Evolutionary conservation across 2,797 vertebrate species (phyloP).

Genomic region (Fundulus diaphanus): DNA sequence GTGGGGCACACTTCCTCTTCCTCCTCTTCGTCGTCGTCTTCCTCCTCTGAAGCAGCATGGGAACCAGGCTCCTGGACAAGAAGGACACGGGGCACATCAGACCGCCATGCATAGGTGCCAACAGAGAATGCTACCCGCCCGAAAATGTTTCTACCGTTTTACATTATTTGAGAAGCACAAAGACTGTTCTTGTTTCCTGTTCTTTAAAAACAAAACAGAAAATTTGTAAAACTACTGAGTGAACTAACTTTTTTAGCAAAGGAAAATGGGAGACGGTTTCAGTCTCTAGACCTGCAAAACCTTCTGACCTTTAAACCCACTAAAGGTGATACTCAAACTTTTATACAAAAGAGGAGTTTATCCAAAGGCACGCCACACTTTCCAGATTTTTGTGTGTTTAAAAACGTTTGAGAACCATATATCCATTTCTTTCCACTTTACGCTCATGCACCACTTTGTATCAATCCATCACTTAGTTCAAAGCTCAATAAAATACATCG

Average conservation of each 20-base stretch:
- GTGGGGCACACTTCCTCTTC: constrained; percentile 77
- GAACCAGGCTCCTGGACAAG: constrained; percentile 70
- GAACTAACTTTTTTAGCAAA: no score
- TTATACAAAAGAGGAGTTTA: no score
- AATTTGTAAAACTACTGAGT: no score
- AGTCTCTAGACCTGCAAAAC: no score
- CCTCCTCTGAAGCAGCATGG: constrained; percentile 65
- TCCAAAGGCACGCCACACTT: neutral
- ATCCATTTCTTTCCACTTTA: neutral
- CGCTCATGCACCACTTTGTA: neutral
- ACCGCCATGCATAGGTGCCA: neutral
- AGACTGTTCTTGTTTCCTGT: neutral
- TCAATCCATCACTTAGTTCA: neutral
- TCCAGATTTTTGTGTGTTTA: neutral
- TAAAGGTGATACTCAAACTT: no score
- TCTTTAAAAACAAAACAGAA: neutral
- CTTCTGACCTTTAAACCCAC: no score
- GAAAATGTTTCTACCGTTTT: neutral
- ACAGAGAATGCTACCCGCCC: neutral
- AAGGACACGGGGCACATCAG: neutral
- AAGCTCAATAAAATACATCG: neutral
- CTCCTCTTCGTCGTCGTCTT: constrained; percentile 59
- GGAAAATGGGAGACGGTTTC: no score
- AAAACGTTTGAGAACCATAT: neutral
- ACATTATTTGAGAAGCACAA: neutral